A percentile compares a stretch with the other conserved stretches of the same genome.
Evolutionary conservation across 2,888 invertebrate species (phyloP).

Genomic region (Timema podura): DNA sequence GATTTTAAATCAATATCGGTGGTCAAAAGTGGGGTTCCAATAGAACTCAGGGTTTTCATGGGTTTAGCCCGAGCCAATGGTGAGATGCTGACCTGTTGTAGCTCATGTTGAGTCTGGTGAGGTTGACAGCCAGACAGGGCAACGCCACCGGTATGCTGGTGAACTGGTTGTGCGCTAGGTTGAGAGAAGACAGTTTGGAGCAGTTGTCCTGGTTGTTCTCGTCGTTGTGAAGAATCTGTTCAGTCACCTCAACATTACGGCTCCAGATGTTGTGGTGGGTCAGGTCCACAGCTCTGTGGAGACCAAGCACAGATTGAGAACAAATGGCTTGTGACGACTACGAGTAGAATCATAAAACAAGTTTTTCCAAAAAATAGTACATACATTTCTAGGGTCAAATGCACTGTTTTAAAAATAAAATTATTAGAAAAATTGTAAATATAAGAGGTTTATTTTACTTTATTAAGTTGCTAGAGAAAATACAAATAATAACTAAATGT

Average conservation of each 20-base stretch:
- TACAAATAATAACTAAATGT: too few species aligned
- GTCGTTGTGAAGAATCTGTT: constrained; percentile 58
- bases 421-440: too few species aligned
- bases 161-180: constrained; percentile 88
- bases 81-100: constrained; percentile 75
- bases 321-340: background rate
- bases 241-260: constrained; percentile 58
- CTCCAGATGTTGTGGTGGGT: constrained; percentile 75
- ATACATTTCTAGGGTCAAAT: too few species aligned
- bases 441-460: too few species aligned
- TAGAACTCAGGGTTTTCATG: too few species aligned
- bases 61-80: too few species aligned
- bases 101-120: constrained; percentile 85
- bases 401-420: too few species aligned
- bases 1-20: too few species aligned
- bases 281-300: constrained; percentile 51
- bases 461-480: too few species aligned
- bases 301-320: background rate
- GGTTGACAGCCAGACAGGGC: constrained; percentile 83
- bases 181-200: constrained; percentile 69
- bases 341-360: background rate
- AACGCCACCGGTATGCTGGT: constrained; percentile 80
- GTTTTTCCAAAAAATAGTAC: background rate
- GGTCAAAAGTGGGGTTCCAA: too few species aligned
- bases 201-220: constrained; percentile 54